Conservation (phyloP, 2,888 invertebrate species). For the Aphrophora alni region DNA sequence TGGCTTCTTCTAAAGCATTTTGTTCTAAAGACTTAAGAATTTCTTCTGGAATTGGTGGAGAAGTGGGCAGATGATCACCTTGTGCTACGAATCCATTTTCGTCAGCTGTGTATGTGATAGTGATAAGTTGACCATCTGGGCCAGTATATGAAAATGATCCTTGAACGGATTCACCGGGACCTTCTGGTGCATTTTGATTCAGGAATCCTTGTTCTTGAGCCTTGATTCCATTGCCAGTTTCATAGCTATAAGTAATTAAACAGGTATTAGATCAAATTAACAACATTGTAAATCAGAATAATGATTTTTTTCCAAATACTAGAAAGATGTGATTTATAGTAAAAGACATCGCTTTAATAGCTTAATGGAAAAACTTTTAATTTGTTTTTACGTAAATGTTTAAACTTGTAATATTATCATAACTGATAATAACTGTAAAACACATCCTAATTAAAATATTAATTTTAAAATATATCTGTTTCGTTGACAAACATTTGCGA, state of each 20-base stretch:
- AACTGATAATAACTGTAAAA: too few relatives aligned
- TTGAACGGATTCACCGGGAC: conserved; percentile 66
- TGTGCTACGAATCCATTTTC: conserved; percentile 73
- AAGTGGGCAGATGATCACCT: conserved; percentile 59
- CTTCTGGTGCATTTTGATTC: conserved; percentile 61
- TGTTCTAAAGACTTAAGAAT: conserved; percentile 57
- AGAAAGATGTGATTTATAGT: too few relatives aligned
- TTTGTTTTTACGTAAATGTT: too few relatives aligned
- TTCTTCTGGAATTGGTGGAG: conserved; percentile 57
- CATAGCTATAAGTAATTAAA: conserved; percentile 62
- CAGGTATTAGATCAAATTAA: neutral
- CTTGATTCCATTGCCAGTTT: conserved; percentile 76
- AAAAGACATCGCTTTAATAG: too few relatives aligned
- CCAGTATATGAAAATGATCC: conserved; percentile 74
- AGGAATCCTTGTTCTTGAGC: conserved; percentile 74
- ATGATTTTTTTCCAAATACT: too few relatives aligned
- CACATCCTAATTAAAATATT: too few relatives aligned
- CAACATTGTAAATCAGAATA: too few relatives aligned
- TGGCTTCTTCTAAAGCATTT: conserved; percentile 62
- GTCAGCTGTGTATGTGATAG: conserved; percentile 69
- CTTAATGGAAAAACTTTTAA: too few relatives aligned
- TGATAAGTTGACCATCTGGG: conserved; percentile 67
- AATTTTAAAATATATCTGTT: too few relatives aligned
- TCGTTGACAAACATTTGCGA: too few relatives aligned
- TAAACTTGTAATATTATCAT: too few relatives aligned